phyloP scores from a whole-genome alignment of 1,140 invertebrate species.

The Hylaeus volcanicus region DNA sequence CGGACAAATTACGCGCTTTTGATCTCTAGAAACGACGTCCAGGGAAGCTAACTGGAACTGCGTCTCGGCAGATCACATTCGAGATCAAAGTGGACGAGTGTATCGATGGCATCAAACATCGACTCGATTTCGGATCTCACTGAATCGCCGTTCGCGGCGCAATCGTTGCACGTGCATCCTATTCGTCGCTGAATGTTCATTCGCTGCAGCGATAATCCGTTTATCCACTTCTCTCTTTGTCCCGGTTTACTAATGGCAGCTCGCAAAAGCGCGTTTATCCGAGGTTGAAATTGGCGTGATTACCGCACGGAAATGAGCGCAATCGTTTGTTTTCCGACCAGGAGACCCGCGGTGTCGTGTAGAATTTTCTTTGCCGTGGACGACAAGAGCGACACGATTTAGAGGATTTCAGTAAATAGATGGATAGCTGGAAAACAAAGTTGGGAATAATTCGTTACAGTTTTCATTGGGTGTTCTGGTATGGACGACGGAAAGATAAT shows the following conservation, averaged over 20 bases:
- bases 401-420: too few relatives aligned
- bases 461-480: too few relatives aligned
- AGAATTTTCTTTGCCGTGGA: neutral
- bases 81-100: too few relatives aligned
- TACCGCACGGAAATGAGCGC: constrained; percentile 14
- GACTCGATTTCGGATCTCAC: neutral
- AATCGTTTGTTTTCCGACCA: neutral
- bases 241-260: constrained; percentile 2
- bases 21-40: too few relatives aligned
- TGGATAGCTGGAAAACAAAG: too few relatives aligned
- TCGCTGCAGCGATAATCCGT: constrained; percentile 16
- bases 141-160: neutral
- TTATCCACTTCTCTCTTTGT: constrained; percentile 19
- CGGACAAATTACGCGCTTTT: too few relatives aligned
- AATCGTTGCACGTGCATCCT: neutral
- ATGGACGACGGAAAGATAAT: too few relatives aligned
- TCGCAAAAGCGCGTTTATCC: constrained; percentile 32
- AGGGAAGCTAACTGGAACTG: too few relatives aligned
- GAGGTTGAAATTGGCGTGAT: constrained; percentile 33
- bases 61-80: too few relatives aligned
- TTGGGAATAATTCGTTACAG: too few relatives aligned
- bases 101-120: neutral
- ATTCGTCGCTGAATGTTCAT: constrained; percentile 13
- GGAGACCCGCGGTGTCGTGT: too few relatives aligned
- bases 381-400: too few relatives aligned